Evolutionary conservation across 2,113 vertebrate genomes (phyloP).

Genomic region (Oriolus oriolus): DNA sequence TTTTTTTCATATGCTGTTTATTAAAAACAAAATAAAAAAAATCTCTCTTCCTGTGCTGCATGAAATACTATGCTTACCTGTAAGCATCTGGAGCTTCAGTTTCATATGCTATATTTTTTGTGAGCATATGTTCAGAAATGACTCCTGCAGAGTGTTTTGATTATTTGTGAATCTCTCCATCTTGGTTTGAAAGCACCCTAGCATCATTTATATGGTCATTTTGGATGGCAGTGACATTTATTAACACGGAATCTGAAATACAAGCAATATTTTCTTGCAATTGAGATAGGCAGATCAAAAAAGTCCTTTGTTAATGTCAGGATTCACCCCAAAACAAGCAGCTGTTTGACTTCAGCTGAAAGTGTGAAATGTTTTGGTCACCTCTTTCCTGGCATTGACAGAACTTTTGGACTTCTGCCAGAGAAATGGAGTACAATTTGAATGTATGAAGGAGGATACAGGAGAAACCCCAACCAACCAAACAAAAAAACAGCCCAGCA

Average conservation of each 20-base stretch:
- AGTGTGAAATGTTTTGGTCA: not conserved
- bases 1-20: not conserved
- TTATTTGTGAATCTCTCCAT: not conserved
- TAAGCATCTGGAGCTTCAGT: not conserved
- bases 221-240: not conserved
- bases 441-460: not conserved
- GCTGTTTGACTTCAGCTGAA: not conserved
- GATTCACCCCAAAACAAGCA: not conserved
- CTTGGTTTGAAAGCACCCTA: not conserved
- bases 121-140: not conserved
- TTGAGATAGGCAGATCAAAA: not conserved
- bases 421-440: not conserved
- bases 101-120: not conserved
- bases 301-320: not conserved
- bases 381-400: conserved; percentile 1
- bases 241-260: not conserved
- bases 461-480: not conserved
- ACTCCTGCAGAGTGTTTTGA: not conserved
- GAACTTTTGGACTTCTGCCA: not conserved
- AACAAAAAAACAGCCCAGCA: not conserved
- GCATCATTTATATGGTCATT: not conserved
- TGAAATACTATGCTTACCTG: not conserved
- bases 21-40: not conserved
- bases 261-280: not conserved
- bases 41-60: not conserved